phyloP scores from a whole-genome alignment of 1,140 invertebrate genomes.

The Rhagoletis pomonella region DNA sequence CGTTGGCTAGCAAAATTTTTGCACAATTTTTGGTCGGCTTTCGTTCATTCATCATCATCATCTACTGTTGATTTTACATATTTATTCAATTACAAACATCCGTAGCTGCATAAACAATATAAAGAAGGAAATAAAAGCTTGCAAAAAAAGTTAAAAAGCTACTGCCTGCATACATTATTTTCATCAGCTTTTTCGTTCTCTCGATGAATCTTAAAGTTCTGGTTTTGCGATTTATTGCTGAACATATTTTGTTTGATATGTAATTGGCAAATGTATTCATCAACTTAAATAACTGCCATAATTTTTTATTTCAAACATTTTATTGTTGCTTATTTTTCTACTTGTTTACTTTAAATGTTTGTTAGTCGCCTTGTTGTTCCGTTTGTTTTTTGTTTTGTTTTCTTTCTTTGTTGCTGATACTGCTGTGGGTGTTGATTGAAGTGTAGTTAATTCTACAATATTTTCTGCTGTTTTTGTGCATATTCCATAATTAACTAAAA shows the following conservation, averaged over 20 bases:
- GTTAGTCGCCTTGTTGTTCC: too few species aligned
- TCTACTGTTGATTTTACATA: slow-evolving; percentile 10
- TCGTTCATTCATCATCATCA: background rate
- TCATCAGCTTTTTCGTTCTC: background rate
- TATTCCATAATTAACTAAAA: background rate
- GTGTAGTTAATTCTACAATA: background rate
- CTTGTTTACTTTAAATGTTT: too few species aligned
- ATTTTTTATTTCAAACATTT: slow-evolving; percentile 1
- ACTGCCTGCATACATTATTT: background rate
- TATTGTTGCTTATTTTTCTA: background rate
- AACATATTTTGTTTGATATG: background rate
- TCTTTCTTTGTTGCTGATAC: background rate
- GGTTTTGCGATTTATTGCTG: background rate
- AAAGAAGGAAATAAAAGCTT: background rate
- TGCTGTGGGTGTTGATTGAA: background rate
- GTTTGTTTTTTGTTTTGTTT: background rate
- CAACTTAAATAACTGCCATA: background rate
- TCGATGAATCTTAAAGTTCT: background rate
- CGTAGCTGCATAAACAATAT: background rate
- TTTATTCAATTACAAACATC: background rate
- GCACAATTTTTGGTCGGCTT: slow-evolving; percentile 15
- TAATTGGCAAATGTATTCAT: slow-evolving; percentile 24
- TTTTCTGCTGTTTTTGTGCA: background rate
- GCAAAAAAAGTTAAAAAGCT: background rate
- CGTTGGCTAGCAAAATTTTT: background rate